phyloP scores from a whole-genome alignment of 2,113 vertebrate genomes.

The Trochalopteron elliotii region DNA sequence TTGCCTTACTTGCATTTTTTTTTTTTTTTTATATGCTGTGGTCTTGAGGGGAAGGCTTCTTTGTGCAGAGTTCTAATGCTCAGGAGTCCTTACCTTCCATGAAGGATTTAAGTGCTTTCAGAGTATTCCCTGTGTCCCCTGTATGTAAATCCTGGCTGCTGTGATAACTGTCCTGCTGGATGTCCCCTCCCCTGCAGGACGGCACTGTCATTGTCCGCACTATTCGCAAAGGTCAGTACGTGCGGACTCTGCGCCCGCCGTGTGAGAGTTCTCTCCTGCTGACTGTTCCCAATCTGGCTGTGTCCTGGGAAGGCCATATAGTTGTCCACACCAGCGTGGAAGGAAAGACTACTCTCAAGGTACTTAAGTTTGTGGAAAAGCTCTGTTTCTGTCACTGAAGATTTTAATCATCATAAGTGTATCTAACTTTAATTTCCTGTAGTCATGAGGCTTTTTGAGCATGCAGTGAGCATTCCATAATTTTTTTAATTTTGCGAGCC shows the following conservation, averaged over 20 bases:
- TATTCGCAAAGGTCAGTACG: slow-evolving; percentile 88
- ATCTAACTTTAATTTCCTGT: not conserved
- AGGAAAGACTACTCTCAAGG: slow-evolving; percentile 91
- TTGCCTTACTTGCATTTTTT: not conserved
- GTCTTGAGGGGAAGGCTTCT: not conserved
- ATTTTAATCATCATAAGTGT: not conserved
- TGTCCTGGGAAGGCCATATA: slow-evolving; percentile 94
- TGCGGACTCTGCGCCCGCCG: slow-evolving; percentile 88
- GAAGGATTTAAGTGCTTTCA: not conserved
- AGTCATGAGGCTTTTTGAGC: not conserved
- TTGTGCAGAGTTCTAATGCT: not conserved
- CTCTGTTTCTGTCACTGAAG: not conserved
- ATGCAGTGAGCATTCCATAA: not conserved
- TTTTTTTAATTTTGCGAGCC: not conserved
- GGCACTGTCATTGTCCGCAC: slow-evolving; percentile 92
- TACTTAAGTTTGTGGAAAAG: slow-evolving; percentile 37
- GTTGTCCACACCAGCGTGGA: slow-evolving; percentile 89
- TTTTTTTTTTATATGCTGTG: not conserved
- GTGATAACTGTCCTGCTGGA: not conserved
- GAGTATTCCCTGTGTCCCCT: not conserved
- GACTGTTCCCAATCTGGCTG: slow-evolving; percentile 85
- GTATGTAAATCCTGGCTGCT: not conserved
- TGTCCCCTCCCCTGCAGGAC: slow-evolving; percentile 72
- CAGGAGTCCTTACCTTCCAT: not conserved
- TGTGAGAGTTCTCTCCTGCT: slow-evolving; percentile 88